Conservation (phyloP, 2,113 vertebrate genomes). For the Eretmochelys imbricata region DNA sequence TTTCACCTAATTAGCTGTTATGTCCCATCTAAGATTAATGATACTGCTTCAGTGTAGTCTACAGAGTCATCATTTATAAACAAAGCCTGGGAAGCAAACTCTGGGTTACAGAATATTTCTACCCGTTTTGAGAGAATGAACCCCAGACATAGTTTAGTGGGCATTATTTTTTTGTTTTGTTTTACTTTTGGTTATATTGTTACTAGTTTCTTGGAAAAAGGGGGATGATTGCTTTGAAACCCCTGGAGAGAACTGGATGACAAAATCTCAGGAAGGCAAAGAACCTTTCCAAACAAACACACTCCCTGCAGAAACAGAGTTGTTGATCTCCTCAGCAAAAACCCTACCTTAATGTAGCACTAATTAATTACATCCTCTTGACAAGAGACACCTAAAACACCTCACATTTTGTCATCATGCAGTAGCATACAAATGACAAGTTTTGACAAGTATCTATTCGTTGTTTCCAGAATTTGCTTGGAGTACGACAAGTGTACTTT, state of each 20-base stretch:
- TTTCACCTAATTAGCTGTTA: neutral
- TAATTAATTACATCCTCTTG: slow-evolving; percentile 63
- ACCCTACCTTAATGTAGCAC: slow-evolving; percentile 47
- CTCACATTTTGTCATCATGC: slow-evolving; percentile 32
- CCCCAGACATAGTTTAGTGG: neutral
- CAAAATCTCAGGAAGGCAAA: slow-evolving; percentile 37
- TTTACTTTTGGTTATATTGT: neutral
- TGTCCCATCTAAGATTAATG: neutral
- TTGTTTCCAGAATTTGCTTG: slow-evolving; percentile 61
- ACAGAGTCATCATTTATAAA: neutral
- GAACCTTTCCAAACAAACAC: slow-evolving; percentile 46
- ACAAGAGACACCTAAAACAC: slow-evolving; percentile 60
- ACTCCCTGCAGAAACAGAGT: slow-evolving; percentile 22
- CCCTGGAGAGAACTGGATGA: slow-evolving; percentile 33
- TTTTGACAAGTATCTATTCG: slow-evolving; percentile 73
- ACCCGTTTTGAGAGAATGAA: neutral
- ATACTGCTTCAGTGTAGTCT: neutral
- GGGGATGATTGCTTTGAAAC: slow-evolving; percentile 30
- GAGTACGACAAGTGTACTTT: slow-evolving; percentile 53
- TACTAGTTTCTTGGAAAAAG: neutral
- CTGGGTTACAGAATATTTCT: neutral
- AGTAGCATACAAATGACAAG: slow-evolving; percentile 48
- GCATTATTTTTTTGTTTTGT: slow-evolving; percentile 19
- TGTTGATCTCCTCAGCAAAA: slow-evolving; percentile 59
- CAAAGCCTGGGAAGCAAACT: neutral